Evolutionary conservation across 2,888 invertebrate genomes (phyloP).

Genomic region (Drosophila prostipennis): DNA sequence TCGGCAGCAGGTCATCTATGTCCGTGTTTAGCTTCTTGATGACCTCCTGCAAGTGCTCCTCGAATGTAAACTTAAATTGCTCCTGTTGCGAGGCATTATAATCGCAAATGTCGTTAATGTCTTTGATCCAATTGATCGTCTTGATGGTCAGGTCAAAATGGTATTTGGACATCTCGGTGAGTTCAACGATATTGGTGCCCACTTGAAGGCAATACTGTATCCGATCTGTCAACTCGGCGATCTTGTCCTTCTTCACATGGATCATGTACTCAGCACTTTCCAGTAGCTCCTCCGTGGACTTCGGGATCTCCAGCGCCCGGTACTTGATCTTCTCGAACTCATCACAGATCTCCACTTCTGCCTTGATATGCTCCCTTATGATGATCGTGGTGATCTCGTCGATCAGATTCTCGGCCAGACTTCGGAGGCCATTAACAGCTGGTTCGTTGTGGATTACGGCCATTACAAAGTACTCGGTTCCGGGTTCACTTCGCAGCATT

Average conservation of each 20-base stretch:
- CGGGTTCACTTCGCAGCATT: slow-evolving; percentile 87
- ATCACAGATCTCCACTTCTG: slow-evolving; percentile 88
- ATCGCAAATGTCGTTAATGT: slow-evolving; percentile 92
- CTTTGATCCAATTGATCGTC: slow-evolving; percentile 92
- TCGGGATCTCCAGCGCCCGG: slow-evolving; percentile 89
- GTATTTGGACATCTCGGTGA: slow-evolving; percentile 89
- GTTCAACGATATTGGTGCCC: slow-evolving; percentile 90
- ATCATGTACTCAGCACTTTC: slow-evolving; percentile 93
- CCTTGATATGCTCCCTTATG: slow-evolving; percentile 87
- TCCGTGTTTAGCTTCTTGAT: slow-evolving; percentile 89
- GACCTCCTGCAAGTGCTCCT: slow-evolving; percentile 90
- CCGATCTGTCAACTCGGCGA: slow-evolving; percentile 88
- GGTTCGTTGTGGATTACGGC: slow-evolving; percentile 87
- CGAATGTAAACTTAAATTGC: slow-evolving; percentile 92
- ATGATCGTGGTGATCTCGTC: slow-evolving; percentile 87
- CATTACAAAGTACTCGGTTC: slow-evolving; percentile 89
- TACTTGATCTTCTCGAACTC: slow-evolving; percentile 90
- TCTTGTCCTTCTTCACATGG: slow-evolving; percentile 89
- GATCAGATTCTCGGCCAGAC: slow-evolving; percentile 86
- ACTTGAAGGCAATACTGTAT: slow-evolving; percentile 88
- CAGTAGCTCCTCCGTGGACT: slow-evolving; percentile 92
- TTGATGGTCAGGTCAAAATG: slow-evolving; percentile 92
- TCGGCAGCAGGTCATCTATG: slow-evolving; percentile 89
- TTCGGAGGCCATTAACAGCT: slow-evolving; percentile 87
- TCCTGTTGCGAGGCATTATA: slow-evolving; percentile 91